Conservation (phyloP, 1,140 invertebrate genomes). For the Trichogramma pretiosum region DNA sequence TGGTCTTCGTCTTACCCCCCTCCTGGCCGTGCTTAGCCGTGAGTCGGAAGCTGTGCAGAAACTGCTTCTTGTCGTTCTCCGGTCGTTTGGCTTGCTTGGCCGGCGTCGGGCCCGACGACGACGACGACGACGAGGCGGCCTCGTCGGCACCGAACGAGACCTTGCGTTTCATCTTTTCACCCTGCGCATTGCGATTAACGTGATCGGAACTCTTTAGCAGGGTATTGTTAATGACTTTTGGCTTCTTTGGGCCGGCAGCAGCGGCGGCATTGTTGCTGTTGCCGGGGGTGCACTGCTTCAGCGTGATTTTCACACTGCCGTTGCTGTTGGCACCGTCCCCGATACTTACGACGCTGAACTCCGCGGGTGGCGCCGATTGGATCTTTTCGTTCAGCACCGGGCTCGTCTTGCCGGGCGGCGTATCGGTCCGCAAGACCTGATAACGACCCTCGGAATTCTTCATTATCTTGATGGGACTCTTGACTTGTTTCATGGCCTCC, state of each 20-base stretch:
- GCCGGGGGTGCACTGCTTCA: constrained; percentile 33
- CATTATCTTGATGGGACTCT: constrained; percentile 37
- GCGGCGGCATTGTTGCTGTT: background rate
- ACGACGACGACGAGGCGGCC: too few species aligned
- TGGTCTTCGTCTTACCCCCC: background rate
- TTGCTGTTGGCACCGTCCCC: constrained; percentile 32
- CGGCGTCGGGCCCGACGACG: constrained; percentile 20
- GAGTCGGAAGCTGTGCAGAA: constrained; percentile 33
- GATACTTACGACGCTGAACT: constrained; percentile 36
- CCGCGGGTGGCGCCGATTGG: background rate
- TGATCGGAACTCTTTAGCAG: constrained; percentile 15
- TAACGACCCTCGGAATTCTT: constrained; percentile 37
- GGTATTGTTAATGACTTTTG: constrained; percentile 35
- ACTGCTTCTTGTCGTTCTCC: constrained; percentile 33
- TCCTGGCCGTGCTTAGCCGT: constrained; percentile 22
- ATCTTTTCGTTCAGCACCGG: too few species aligned
- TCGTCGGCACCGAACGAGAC: constrained; percentile 29
- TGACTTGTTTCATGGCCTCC: constrained; percentile 25
- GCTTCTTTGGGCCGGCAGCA: constrained; percentile 19
- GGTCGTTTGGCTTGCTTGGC: constrained; percentile 23
- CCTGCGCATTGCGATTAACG: constrained; percentile 12
- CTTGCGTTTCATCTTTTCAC: constrained; percentile 30
- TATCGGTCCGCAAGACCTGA: constrained; percentile 26
- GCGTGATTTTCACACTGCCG: constrained; percentile 35
- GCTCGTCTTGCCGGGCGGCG: constrained; percentile 16